A percentile compares a stretch with the other conserved stretches of the same genome.
phyloP scores from a whole-genome alignment of 2,797 vertebrate species.

The Tapera naevia region DNA sequence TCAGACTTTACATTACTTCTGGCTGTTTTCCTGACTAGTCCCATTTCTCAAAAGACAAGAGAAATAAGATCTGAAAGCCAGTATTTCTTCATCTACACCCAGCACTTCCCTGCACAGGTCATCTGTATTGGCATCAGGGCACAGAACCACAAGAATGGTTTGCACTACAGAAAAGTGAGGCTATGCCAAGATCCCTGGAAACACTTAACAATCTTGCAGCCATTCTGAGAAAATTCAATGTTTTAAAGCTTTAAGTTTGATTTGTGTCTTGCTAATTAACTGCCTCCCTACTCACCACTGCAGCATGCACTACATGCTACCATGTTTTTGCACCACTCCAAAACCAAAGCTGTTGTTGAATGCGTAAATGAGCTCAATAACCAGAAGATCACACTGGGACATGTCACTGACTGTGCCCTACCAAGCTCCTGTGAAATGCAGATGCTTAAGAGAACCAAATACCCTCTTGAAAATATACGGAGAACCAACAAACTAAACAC shows the following conservation, averaged over 20 bases:
- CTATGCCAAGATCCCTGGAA: neutral
- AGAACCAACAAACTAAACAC: constrained; percentile 32
- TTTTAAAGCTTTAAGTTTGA: neutral
- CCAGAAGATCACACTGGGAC: neutral
- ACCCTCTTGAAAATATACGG: constrained; percentile 4
- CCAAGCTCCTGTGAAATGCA: constrained; percentile 6
- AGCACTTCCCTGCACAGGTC: neutral
- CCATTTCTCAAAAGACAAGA: neutral
- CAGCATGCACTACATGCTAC: rapidly evolving
- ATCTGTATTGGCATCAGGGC: neutral
- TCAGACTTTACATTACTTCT: neutral
- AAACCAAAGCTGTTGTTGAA: neutral
- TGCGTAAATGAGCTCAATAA: neutral
- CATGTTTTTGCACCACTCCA: neutral
- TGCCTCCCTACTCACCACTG: neutral
- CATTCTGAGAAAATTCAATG: neutral
- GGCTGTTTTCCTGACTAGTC: neutral
- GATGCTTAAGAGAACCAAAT: constrained; percentile 5
- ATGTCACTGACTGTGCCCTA: neutral
- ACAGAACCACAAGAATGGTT: rapidly evolving
- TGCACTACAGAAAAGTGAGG: neutral
- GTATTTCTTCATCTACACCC: too few relatives aligned
- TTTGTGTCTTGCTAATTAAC: neutral
- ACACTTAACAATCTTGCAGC: neutral
- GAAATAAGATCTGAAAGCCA: neutral